Percentiles rank a stretch among this genome's conserved stretches.
Evolutionary conservation across 2,888 invertebrate species (phyloP).

Genomic region (Autographa pulchrina): DNA sequence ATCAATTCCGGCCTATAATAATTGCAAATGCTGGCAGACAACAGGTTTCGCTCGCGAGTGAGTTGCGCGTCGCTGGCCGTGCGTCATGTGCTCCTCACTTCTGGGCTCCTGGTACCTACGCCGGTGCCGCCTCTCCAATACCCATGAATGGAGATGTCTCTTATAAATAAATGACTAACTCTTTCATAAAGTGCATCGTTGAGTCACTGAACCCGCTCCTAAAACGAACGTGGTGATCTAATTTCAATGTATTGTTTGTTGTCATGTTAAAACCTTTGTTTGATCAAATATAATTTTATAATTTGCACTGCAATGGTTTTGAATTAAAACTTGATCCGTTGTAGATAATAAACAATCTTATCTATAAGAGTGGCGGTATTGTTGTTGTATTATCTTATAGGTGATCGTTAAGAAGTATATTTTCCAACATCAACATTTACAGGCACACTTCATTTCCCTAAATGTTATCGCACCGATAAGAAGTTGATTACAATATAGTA

Average conservation of each 20-base stretch:
- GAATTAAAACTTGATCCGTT: neutral
- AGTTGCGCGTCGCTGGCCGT: slow-evolving; percentile 25
- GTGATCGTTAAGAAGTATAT: slow-evolving; percentile 27
- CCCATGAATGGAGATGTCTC: slow-evolving; percentile 58
- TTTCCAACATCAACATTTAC: slow-evolving; percentile 37
- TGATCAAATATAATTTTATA: slow-evolving; percentile 18
- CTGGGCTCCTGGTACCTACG: slow-evolving; percentile 31
- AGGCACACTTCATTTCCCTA: slow-evolving; percentile 29
- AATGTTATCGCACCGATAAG: slow-evolving; percentile 51
- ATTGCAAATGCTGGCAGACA: slow-evolving; percentile 12
- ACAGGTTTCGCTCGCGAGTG: neutral
- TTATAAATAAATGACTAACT: slow-evolving; percentile 57
- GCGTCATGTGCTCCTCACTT: slow-evolving; percentile 40
- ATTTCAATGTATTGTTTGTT: slow-evolving; percentile 43
- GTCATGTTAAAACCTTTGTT: slow-evolving; percentile 27
- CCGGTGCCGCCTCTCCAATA: slow-evolving; percentile 26
- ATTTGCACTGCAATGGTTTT: slow-evolving; percentile 2
- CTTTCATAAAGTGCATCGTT: slow-evolving; percentile 42
- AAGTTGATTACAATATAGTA: slow-evolving; percentile 53
- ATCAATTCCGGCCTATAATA: slow-evolving; percentile 24
- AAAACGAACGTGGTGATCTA: slow-evolving; percentile 64
- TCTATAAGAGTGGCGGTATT: slow-evolving; percentile 25
- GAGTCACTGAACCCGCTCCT: slow-evolving; percentile 58
- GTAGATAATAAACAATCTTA: slow-evolving; percentile 28
- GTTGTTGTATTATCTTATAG: slow-evolving; percentile 13